Evolutionary conservation across 2,113 vertebrate genomes (phyloP), one percentile per base, ranked within the genome.

Genomic region (Thymallus thymallus): DNA sequence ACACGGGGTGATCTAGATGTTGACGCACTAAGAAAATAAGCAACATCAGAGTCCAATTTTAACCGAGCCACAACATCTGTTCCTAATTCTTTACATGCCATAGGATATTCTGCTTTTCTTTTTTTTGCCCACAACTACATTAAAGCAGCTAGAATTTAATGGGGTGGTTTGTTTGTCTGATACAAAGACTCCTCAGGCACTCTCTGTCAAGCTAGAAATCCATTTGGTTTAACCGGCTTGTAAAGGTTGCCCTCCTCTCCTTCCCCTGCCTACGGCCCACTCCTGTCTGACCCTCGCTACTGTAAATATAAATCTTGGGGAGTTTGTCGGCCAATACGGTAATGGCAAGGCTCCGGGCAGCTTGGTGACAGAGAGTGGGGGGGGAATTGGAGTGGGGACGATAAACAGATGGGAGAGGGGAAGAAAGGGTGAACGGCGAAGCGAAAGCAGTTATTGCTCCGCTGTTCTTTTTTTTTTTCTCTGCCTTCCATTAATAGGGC

Each of bases 401-500:
- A 84, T 91, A 87, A 91, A 90, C 85, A 82, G 75, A 64, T 55
- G 63, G 16, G 56, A 16, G 67, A 72, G 71, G 70, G 77, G 73
- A 70, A 75, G 69, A 82, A 80, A 76, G 69, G 72, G 64, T 64
- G 74, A 41, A 64, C 70, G 56, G 71, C 16, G 29, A 68, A 73
- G 81, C 26, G 20, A 64, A 63, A 71, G 76, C 64, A 71, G 73
- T 74, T 74, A 29, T 61, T 74, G 45, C 65, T 76, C 71, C 80
- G 69, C 32, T 62, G 74, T 56, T 14, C 61, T 77, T 63, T 7
- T 67, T 72, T 51, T 62, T 45, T 51, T 58, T 65, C 24, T 18
- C n/a, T 83, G 80, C 79, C 24, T 64, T 82, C 87, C 84, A 86
- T 91, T 89, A 88, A 78, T 76, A 41, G 35, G 35, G 35, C 9